Evolutionary conservation across 2,113 vertebrate genomes (phyloP).

Genomic region (Dryoscopus gambensis): DNA sequence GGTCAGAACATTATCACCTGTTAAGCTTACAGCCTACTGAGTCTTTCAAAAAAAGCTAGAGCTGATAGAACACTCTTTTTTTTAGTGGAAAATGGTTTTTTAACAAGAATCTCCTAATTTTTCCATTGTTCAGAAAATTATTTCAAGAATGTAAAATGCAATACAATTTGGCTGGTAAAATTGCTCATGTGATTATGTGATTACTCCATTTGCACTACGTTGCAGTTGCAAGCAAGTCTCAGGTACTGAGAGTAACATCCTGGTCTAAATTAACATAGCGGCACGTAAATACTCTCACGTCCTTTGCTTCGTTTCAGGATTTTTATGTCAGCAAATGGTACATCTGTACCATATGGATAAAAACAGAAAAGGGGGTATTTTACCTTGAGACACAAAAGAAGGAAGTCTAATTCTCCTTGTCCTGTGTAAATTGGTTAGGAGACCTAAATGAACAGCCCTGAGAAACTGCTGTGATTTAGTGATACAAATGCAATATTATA

Average conservation of each 20-base stretch:
- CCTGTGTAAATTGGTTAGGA: not conserved
- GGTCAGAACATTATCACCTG: not conserved
- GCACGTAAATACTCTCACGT: not conserved
- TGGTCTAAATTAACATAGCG: not conserved
- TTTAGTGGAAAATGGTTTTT: not conserved
- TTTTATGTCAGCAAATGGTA: not conserved
- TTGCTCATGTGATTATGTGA: not conserved
- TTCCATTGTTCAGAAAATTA: not conserved
- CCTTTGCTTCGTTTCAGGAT: not conserved
- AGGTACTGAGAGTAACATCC: not conserved
- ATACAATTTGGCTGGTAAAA: not conserved
- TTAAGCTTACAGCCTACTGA: not conserved
- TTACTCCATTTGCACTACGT: not conserved
- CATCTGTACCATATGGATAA: not conserved
- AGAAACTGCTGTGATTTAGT: not conserved
- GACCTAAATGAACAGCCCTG: not conserved
- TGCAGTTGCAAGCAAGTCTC: not conserved
- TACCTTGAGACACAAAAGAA: not conserved
- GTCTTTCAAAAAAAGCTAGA: not conserved
- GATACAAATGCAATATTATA: slow-evolving; percentile 2
- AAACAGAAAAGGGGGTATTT: not conserved
- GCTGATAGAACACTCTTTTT: not conserved
- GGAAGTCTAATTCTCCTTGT: not conserved
- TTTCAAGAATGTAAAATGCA: not conserved
- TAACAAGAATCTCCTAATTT: not conserved